Base-by-base conservation (phyloP, 2,797 vertebrate species). In the Cynodonichthys magdalenae region DNA sequence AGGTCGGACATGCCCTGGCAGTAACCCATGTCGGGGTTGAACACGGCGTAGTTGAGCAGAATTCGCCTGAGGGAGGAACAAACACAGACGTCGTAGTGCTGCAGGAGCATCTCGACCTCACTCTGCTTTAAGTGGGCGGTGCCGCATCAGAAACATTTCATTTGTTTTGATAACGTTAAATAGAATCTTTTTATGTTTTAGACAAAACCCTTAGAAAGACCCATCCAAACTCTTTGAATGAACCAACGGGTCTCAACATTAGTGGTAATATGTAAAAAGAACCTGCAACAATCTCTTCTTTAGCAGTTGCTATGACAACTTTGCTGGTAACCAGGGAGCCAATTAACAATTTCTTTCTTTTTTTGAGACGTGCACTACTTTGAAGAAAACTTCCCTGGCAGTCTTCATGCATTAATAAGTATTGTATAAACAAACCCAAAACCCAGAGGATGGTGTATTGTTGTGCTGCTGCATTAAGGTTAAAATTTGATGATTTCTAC, bases 1-100 rank as follows among this genome's bases (percentile, higher is more conserved):
- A 99, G 94, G 90, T 99, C 97, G 0, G 98, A 99, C 97, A 99
- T 99, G 67, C 97, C 97, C 89, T 99, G 97, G 77, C 96, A 97
- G 92, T 99, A 99, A 57, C 97, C 97, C 74, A 95, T 95, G 69
- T 93, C 86, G 0, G 96, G 96, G 87, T 95, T 96, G 82, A 96
- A 95, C 49, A 99, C 95, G 0, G 98, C 97, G 46, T 98, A 99
- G 92, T 99, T 99, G 86, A 99, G 92, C 80, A 99, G 88, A 88
- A 97, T 95, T 53, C 95, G 94, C 91, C 97, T 99, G 90, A 12
- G 58, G 56, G 50, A 0, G 75, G 47, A 64, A 61, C 62, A 77
- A 29, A 18, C 56, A 47, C 0, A 15, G 39, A 68, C 61, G 69
- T 57, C 61, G 82, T 41, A 69, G 55, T 11, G 15, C 63, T 62